A percentile compares a stretch with the other conserved stretches of the same genome.
phyloP scores from a whole-genome alignment of 2,797 vertebrate species.

The Orientallactaga sibirica region DNA sequence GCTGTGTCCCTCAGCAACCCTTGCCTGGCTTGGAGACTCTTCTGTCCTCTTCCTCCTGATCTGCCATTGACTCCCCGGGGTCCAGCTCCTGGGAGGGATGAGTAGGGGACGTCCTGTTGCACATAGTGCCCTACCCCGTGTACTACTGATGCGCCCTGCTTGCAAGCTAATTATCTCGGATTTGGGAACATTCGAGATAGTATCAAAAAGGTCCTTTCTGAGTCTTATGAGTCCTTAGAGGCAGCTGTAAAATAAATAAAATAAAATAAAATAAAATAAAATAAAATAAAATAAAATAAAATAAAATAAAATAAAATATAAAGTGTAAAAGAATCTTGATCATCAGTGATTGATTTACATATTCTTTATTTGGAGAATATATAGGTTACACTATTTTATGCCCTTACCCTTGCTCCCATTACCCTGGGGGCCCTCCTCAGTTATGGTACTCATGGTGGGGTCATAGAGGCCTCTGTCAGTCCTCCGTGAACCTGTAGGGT shows the following conservation, averaged over 20 bases:
- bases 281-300: no score
- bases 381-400: no score
- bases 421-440: no score
- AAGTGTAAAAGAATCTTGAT: not conserved
- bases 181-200: not conserved
- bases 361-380: conserved; percentile 38
- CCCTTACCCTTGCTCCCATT: no score
- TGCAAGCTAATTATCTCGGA: not conserved
- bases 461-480: no score
- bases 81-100: not conserved
- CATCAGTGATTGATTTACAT: not conserved
- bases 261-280: no score
- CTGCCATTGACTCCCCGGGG: not conserved
- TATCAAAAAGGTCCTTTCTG: not conserved
- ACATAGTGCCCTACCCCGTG: not conserved
- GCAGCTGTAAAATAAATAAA: not conserved
- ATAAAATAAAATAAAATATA: not conserved
- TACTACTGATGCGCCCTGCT: not conserved
- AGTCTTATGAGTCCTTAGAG: not conserved
- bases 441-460: no score
- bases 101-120: not conserved
- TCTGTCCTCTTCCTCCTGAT: not conserved
- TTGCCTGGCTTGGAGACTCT: not conserved
- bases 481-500: no score
- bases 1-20: not conserved